phyloP scores from a whole-genome alignment of 2,113 vertebrate genomes.

The Elaphurus davidianus region DNA sequence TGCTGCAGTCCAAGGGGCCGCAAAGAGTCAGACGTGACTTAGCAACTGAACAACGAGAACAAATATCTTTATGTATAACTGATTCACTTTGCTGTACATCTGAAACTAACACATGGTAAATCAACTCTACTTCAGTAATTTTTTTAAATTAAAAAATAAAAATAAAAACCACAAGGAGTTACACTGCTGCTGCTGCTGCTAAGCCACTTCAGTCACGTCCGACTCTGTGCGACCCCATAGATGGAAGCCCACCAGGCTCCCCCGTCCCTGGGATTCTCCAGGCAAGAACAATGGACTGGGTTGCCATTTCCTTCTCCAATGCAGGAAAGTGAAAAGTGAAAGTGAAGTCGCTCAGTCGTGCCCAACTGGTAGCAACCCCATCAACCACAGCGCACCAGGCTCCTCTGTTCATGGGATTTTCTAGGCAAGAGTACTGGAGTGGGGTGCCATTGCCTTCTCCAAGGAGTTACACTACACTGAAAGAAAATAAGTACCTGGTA shows the following conservation, averaged over 20 bases:
- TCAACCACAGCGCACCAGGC: not conserved
- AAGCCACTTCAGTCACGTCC: not conserved
- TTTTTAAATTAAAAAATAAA: not conserved
- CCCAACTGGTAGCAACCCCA: rapidly evolving
- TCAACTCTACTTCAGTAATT: not conserved
- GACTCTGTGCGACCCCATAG: rapidly evolving
- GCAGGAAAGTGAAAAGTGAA: not conserved
- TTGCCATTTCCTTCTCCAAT: not conserved
- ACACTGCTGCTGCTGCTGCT: not conserved
- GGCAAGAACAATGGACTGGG: not conserved
- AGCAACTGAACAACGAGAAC: not conserved
- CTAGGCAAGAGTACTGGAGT: not conserved
- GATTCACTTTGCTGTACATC: not conserved
- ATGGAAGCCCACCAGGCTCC: not conserved
- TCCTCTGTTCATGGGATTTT: not conserved
- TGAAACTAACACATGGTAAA: not conserved
- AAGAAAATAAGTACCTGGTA: not conserved
- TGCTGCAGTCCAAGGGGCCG: not conserved
- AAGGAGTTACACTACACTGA: not conserved
- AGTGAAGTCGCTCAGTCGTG: not conserved
- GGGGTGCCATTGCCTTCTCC: not conserved
- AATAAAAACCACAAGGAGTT: not conserved
- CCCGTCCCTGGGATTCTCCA: not conserved
- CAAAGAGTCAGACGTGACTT: not conserved
- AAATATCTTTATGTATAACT: not conserved